These are phyloP conservation scores for Caradrina kadenii DNA, from an alignment of 2,888 invertebrate genomes.

Conservation along the genomic window DNA sequence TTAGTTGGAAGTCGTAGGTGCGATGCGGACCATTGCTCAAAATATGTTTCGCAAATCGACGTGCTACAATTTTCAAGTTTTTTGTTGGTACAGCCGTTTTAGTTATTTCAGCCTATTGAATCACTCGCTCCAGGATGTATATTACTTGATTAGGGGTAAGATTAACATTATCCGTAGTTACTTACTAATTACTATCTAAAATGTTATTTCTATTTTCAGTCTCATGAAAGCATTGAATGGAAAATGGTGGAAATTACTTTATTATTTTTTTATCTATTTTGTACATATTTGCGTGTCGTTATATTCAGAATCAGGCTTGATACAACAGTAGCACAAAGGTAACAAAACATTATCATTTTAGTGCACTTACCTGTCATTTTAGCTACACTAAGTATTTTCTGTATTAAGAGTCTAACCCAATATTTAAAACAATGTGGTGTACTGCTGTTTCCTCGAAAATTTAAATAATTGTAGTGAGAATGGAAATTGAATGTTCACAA, in stretches of 20 bases:
- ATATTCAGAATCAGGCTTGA: not conserved
- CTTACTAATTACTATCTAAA: not conserved
- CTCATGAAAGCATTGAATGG: not conserved
- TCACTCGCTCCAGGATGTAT: slow-evolving; percentile 6
- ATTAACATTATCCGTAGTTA: slow-evolving; percentile 7
- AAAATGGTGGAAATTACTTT: not conserved
- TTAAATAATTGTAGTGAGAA: not conserved
- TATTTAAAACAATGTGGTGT: slow-evolving; percentile 12
- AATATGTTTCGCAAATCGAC: slow-evolving; percentile 47
- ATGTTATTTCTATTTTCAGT: not conserved
- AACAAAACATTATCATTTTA: no score
- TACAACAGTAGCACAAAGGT: no score
- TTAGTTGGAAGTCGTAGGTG: slow-evolving; percentile 37
- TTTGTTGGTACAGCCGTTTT: slow-evolving; percentile 28
- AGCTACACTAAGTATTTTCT: no score
- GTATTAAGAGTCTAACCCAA: not conserved
- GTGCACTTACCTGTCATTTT: no score
- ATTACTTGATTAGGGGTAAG: slow-evolving; percentile 8
- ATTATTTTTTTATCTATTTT: not conserved
- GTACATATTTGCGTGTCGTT: not conserved
- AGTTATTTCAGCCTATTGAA: slow-evolving; percentile 16
- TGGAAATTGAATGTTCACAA: no score
- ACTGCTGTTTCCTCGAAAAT: slow-evolving; percentile 1
- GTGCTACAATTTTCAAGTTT: slow-evolving; percentile 47
- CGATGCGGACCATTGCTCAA: slow-evolving; percentile 50